Percentiles rank a stretch among this genome's conserved stretches.
Conservation (phyloP, 2,888 invertebrate genomes). For the Tenthredo scrophulariae region DNA sequence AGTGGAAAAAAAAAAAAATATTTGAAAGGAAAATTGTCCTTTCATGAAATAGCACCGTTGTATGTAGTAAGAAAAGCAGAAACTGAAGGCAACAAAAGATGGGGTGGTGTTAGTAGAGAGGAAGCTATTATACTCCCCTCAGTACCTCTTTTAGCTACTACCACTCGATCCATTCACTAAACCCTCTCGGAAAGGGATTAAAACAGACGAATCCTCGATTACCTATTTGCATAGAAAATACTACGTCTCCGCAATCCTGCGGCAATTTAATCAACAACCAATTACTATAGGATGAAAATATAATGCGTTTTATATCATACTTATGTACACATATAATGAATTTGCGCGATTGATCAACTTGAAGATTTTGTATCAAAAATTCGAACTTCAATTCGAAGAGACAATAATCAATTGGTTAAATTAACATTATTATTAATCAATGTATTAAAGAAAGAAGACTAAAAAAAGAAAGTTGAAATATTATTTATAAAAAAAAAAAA, state of each 20-base stretch:
- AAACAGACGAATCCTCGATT: constrained; percentile 55
- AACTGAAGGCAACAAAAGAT: constrained; percentile 53
- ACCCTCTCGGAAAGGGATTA: constrained; percentile 61
- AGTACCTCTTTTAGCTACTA: not conserved
- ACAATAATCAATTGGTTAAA: not conserved
- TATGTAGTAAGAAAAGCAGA: constrained; percentile 57
- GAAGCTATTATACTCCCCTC: constrained; percentile 59
- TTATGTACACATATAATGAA: too few species aligned
- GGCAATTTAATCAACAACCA: constrained; percentile 31
- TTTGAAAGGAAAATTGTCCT: not conserved
- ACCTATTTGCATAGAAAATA: constrained; percentile 24
- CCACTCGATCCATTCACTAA: constrained; percentile 54
- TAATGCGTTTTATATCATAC: not conserved
- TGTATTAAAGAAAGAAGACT: not conserved
- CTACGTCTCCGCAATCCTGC: constrained; percentile 26
- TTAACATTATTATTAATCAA: not conserved
- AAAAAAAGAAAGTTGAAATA: not conserved
- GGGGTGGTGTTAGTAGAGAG: constrained; percentile 56
- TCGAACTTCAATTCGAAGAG: not conserved
- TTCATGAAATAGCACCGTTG: constrained; percentile 32
- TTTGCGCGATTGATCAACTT: not conserved
- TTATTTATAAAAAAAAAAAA: too few species aligned
- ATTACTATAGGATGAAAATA: not conserved
- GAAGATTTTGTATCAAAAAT: not conserved
- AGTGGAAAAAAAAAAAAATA: constrained; percentile 14